Evolutionary conservation across 2,797 vertebrate genomes (phyloP).

Genomic region (Nannoperca australis): DNA sequence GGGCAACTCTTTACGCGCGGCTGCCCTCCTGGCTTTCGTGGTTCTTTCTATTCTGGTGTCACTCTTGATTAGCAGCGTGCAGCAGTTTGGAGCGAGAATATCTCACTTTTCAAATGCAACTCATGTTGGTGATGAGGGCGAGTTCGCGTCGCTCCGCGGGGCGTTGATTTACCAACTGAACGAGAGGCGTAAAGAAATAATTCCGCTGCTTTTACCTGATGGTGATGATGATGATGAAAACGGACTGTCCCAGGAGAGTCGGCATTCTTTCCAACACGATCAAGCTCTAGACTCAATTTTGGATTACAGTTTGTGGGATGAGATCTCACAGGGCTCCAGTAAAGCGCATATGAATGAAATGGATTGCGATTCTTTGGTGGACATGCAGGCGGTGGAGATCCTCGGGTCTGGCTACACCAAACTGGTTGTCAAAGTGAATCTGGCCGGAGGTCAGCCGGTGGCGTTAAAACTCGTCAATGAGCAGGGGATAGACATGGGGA

Average conservation of each 20-base stretch:
- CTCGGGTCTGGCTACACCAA: conserved; percentile 92
- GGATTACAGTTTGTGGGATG: conserved; percentile 70
- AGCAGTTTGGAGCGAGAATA: conserved; percentile 76
- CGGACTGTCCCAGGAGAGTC: conserved; percentile 7
- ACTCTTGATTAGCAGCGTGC: conserved; percentile 81
- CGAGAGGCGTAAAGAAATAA: conserved; percentile 82
- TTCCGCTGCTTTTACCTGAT: conserved; percentile 74
- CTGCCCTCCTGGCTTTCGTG: conserved; percentile 79
- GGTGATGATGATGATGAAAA: conserved; percentile 13
- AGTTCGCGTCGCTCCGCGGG: conserved; percentile 62
- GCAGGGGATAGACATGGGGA: conserved; percentile 89
- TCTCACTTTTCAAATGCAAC: conserved; percentile 58
- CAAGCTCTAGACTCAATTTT: conserved; percentile 16
- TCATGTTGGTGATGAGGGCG: conserved; percentile 53
- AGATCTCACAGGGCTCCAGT: conserved; percentile 62
- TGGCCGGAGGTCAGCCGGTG: conserved; percentile 82
- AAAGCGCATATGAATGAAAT: conserved; percentile 72
- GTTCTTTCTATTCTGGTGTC: conserved; percentile 82
- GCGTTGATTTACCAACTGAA: conserved; percentile 78
- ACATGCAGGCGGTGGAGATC: conserved; percentile 81
- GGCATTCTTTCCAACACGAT: conserved; percentile 9
- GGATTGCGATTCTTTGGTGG: conserved; percentile 85
- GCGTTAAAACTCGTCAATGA: conserved; percentile 90
- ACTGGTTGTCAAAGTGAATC: conserved; percentile 85
- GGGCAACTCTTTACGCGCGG: conserved; percentile 79